Percentiles rank a stretch among this genome's conserved stretches.
Conservation (phyloP, 2,888 invertebrate species). For the Coronaproctus castanopsis region DNA sequence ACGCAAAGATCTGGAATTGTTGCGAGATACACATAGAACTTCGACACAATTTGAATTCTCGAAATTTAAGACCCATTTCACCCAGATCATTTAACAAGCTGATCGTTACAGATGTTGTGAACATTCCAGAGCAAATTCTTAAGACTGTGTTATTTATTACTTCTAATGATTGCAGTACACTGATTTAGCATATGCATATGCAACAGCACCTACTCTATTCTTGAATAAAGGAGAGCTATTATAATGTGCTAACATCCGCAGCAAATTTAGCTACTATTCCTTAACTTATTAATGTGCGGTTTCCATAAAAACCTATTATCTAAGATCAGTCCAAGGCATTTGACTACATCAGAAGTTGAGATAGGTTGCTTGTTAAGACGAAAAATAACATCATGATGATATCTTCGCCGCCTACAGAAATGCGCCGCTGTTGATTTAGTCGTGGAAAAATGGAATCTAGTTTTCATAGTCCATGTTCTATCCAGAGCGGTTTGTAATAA, state of each 20-base stretch:
- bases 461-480: not conserved
- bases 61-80: not conserved
- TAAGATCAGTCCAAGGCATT: not conserved
- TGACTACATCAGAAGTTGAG: not conserved
- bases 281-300: not conserved
- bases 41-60: not conserved
- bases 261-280: not conserved
- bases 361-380: not conserved
- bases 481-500: not conserved
- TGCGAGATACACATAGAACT: not conserved
- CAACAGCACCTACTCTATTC: not conserved
- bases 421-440: not conserved
- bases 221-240: not conserved
- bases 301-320: not conserved
- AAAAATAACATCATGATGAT: not conserved
- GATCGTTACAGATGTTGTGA: not conserved
- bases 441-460: not conserved
- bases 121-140: not conserved
- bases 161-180: not conserved
- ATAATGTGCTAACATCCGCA: not conserved
- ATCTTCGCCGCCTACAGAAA: not conserved
- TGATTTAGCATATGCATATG: not conserved
- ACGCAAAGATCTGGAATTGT: not conserved
- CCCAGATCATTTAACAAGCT: not conserved
- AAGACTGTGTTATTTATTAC: not conserved